phyloP scores from a whole-genome alignment of 2,888 invertebrate species.

The Pseudococcus jackbeardsleyi region DNA sequence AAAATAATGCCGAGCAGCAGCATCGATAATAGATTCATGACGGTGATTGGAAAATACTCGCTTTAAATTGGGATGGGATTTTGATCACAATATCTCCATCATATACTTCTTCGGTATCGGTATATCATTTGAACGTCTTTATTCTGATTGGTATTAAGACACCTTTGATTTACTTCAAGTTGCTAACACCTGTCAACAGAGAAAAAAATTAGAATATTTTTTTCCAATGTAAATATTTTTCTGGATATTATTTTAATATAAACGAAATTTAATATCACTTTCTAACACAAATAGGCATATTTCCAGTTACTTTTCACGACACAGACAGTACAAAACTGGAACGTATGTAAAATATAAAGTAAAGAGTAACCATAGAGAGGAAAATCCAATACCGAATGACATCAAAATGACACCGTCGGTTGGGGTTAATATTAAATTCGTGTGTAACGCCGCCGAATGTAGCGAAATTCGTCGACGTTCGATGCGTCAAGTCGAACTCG shows the following conservation, averaged over 20 bases:
- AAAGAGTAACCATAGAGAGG: not conserved
- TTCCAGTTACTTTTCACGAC: not conserved
- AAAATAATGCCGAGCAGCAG: constrained; percentile 34
- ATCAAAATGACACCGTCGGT: not conserved
- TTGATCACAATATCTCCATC: constrained; percentile 36
- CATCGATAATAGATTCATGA: constrained; percentile 36
- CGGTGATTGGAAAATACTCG: not conserved
- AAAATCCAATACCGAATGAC: constrained; percentile 16
- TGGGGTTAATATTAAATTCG: constrained; percentile 23
- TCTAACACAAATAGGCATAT: no score
- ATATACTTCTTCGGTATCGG: not conserved
- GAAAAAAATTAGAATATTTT: not conserved
- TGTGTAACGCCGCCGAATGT: constrained; percentile 24
- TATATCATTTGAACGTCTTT: not conserved
- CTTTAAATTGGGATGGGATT: not conserved
- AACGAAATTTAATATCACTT: no score
- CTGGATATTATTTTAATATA: not conserved
- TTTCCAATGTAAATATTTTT: not conserved
- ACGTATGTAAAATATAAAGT: not conserved
- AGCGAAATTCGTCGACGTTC: not conserved
- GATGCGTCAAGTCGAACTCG: not conserved
- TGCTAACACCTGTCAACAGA: constrained; percentile 5
- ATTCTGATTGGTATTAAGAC: not conserved
- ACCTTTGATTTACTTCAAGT: not conserved
- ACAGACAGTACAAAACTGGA: not conserved